Conservation (phyloP, 1,140 invertebrate species). For the Oryzaephilus surinamensis region DNA sequence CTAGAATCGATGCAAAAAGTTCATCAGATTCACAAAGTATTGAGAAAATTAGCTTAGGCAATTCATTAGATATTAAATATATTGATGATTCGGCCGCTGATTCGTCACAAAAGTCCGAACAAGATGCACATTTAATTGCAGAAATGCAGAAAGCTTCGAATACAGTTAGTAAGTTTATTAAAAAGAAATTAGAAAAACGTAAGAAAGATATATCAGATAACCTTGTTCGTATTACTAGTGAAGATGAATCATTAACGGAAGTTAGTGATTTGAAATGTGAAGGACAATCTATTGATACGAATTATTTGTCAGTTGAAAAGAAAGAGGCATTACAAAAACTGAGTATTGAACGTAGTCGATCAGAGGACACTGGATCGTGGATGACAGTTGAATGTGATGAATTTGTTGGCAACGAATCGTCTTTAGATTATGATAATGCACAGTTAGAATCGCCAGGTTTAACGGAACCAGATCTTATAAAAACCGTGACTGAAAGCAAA, state of each 20-base stretch:
- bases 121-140: conserved; percentile 29
- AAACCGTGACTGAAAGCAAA: conserved; percentile 30
- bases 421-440: conserved; percentile 36
- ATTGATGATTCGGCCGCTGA: conserved; percentile 33
- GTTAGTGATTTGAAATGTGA: conserved; percentile 44
- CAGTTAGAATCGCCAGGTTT: no score
- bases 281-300: conserved; percentile 20
- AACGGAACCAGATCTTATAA: neutral
- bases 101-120: conserved; percentile 33
- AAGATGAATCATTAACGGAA: conserved; percentile 53
- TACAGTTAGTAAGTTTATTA: conserved; percentile 29
- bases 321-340: conserved; percentile 37
- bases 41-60: conserved; percentile 32
- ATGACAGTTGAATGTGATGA: conserved; percentile 52
- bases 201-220: conserved; percentile 35
- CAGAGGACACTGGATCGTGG: conserved; percentile 51
- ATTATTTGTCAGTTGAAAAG: conserved; percentile 29
- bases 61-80: conserved; percentile 35
- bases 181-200: conserved; percentile 29
- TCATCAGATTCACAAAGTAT: conserved; percentile 33
- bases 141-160: conserved; percentile 31
- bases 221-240: conserved; percentile 43
- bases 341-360: conserved; percentile 40
- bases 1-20: conserved; percentile 27
- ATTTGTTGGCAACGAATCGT: conserved; percentile 42